phyloP scores from a whole-genome alignment of 2,113 vertebrate species.

The Microtus montanus region DNA sequence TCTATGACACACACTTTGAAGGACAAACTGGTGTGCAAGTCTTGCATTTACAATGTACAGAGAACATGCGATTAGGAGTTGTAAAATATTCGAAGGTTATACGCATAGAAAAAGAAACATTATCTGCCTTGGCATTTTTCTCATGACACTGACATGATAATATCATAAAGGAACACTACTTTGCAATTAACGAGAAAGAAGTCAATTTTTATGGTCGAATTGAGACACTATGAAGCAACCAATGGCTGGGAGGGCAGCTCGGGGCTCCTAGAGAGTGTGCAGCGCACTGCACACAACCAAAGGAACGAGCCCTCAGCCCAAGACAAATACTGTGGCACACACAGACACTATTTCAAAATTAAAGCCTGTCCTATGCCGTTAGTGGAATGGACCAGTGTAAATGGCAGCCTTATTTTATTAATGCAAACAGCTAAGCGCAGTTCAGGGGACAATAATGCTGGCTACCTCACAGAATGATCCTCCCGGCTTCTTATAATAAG shows the following conservation, averaged over 20 bases:
- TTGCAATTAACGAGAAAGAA: constrained; percentile 12
- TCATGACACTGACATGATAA: constrained; percentile 65
- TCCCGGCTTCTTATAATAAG: constrained; percentile 45
- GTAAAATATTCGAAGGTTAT: not conserved
- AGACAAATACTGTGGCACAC: constrained; percentile 28
- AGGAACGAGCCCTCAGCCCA: constrained; percentile 59
- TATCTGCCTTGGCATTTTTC: constrained; percentile 40
- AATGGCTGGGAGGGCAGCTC: not conserved
- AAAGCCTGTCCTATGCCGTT: constrained; percentile 59
- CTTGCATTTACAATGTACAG: constrained; percentile 33
- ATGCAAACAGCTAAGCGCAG: constrained; percentile 55
- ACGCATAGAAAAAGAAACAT: constrained; percentile 49
- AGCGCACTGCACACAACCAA: not conserved
- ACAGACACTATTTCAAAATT: constrained; percentile 70
- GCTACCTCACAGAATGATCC: constrained; percentile 57
- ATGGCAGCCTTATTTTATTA: constrained; percentile 61
- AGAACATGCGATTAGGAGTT: constrained; percentile 14
- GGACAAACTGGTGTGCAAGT: not conserved
- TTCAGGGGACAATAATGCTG: constrained; percentile 43
- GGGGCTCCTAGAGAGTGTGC: not conserved
- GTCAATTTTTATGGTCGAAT: constrained; percentile 49
- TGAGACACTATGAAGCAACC: constrained; percentile 68
- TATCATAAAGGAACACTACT: constrained; percentile 53
- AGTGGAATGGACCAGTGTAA: constrained; percentile 65
- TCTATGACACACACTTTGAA: not conserved